Percentiles rank a stretch among this genome's conserved stretches.
Evolutionary conservation across 2,888 invertebrate species (phyloP).

Genomic region (Panopea generosa): DNA sequence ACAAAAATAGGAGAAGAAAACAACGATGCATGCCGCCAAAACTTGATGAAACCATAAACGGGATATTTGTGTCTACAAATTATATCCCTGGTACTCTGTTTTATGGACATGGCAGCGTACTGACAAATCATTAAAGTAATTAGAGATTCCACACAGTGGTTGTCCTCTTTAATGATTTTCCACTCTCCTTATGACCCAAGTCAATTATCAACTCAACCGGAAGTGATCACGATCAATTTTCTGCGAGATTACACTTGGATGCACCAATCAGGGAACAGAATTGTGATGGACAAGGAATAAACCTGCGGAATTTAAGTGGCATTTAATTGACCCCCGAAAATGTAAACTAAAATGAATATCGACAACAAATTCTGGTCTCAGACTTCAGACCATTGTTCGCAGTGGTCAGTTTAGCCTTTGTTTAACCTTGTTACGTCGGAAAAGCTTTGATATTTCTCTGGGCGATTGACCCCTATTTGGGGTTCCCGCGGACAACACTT

Average conservation of each 20-base stretch:
- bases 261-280: constrained; percentile 38
- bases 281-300: constrained; percentile 24
- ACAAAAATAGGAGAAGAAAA: too few relatives aligned
- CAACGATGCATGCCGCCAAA: too few relatives aligned
- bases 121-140: too few relatives aligned
- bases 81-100: background rate
- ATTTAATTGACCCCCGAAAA: constrained; percentile 28
- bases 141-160: too few relatives aligned
- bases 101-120: too few relatives aligned
- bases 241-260: constrained; percentile 53
- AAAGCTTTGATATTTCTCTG: constrained; percentile 10
- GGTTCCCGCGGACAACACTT: constrained; percentile 21
- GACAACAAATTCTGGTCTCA: background rate
- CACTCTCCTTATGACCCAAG: too few relatives aligned
- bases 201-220: constrained; percentile 24
- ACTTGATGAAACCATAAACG: too few relatives aligned
- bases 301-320: constrained; percentile 23
- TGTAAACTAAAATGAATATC: constrained; percentile 9
- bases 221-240: constrained; percentile 56
- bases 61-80: too few relatives aligned
- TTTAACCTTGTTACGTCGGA: constrained; percentile 20
- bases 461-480: background rate
- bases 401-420: constrained; percentile 8
- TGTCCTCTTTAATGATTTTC: too few relatives aligned
- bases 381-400: background rate